Conservation (phyloP, 2,113 vertebrate species). For the Corythaixoides concolor region DNA sequence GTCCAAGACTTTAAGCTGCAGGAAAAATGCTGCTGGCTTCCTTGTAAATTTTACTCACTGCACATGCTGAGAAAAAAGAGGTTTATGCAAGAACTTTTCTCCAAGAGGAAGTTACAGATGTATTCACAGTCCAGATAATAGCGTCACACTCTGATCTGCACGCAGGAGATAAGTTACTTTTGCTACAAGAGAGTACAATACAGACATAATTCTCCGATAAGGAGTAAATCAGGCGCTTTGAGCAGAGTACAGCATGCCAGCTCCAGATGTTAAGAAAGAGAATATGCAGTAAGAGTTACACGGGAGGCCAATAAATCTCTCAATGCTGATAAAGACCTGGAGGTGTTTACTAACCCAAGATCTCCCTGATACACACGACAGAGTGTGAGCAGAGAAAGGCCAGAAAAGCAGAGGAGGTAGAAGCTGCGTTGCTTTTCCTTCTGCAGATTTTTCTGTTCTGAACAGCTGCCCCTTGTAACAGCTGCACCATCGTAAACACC, state of each 20-base stretch:
- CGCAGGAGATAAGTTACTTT: not conserved
- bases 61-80: not conserved
- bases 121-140: not conserved
- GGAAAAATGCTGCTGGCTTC: not conserved
- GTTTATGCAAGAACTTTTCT: not conserved
- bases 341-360: not conserved
- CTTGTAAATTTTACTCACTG: not conserved
- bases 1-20: not conserved
- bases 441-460: not conserved
- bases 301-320: not conserved
- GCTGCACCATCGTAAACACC: not conserved
- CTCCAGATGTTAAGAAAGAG: not conserved
- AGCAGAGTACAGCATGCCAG: not conserved
- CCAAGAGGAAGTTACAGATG: not conserved
- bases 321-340: not conserved
- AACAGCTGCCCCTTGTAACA: not conserved
- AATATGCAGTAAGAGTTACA: not conserved
- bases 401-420: not conserved
- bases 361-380: accelerated
- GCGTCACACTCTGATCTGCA: not conserved
- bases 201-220: not conserved
- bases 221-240: not conserved
- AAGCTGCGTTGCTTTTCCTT: not conserved
- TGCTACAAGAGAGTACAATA: not conserved
- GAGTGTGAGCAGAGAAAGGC: accelerated